These are phyloP conservation scores for Mus spretus DNA, from an alignment of 2,797 vertebrate genomes.

Conservation along the genomic window DNA sequence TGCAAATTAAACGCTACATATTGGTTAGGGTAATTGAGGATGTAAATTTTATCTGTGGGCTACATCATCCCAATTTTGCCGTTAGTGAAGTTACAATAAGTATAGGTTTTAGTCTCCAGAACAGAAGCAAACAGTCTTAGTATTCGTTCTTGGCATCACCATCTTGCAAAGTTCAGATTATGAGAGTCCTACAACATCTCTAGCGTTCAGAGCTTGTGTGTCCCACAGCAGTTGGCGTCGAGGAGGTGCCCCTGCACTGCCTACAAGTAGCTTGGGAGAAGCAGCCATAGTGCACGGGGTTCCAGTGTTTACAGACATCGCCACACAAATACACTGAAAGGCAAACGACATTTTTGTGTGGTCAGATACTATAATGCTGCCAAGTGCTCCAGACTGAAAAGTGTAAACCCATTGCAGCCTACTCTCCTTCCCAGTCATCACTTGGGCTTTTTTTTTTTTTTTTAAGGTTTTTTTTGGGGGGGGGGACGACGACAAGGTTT, in stretches of 20 bases:
- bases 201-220: slow-evolving; percentile 24
- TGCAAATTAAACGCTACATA: slow-evolving; percentile 80
- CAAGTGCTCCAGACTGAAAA: background rate
- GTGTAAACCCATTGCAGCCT: background rate
- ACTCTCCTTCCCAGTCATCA: background rate
- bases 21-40: slow-evolving; percentile 76
- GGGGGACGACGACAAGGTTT: background rate
- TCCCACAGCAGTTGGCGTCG: slow-evolving; percentile 78
- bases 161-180: background rate
- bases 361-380: background rate
- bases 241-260: slow-evolving; percentile 28
- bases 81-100: slow-evolving; percentile 68
- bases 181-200: background rate
- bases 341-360: background rate
- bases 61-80: slow-evolving; percentile 66
- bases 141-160: slow-evolving; percentile 48
- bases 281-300: slow-evolving; percentile 67
- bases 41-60: slow-evolving; percentile 71
- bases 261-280: slow-evolving; percentile 64
- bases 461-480: background rate
- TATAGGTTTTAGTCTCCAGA: slow-evolving; percentile 77
- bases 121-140: slow-evolving; percentile 61
- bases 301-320: slow-evolving; percentile 91
- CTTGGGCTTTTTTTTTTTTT: background rate
- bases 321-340: slow-evolving; percentile 95